A percentile compares a stretch with the other conserved stretches of the same genome.
These are phyloP conservation scores for Eidolon helvum DNA, from an alignment of 2,113 vertebrate species.

Conservation along the genomic window DNA sequence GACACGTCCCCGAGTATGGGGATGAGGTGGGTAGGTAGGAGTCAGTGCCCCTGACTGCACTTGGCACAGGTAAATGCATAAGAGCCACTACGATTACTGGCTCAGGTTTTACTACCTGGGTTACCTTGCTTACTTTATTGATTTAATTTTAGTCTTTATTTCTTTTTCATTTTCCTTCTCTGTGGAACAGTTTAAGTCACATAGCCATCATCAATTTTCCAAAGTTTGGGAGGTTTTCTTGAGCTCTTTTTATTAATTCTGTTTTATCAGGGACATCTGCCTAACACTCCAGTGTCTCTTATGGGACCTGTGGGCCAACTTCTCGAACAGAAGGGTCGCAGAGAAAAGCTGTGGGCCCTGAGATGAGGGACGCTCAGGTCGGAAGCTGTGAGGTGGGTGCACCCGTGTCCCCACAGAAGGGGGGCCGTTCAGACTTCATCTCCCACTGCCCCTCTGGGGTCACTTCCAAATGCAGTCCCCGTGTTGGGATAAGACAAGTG, in stretches of 20 bases:
- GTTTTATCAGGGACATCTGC: neutral
- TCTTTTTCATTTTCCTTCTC: neutral
- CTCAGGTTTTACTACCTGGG: neutral
- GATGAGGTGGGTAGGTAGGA: neutral
- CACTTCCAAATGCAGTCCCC: neutral
- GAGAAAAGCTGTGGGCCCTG: neutral
- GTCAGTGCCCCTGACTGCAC: neutral
- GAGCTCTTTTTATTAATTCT: neutral
- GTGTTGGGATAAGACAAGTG: neutral
- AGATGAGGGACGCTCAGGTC: neutral
- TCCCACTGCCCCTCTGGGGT: neutral
- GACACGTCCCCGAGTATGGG: neutral
- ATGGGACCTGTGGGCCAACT: neutral
- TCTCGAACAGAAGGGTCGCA: neutral
- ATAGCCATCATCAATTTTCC: neutral
- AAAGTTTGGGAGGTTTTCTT: neutral
- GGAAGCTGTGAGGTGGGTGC: accelerated
- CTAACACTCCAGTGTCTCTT: neutral
- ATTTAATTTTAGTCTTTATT: neutral
- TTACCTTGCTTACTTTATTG: neutral
- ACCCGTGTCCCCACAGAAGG: neutral
- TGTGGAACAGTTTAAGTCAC: neutral
- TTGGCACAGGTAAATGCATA: neutral
- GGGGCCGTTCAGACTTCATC: too few relatives aligned
- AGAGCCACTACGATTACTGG: neutral